Conservation (phyloP, 2,888 invertebrate genomes). For the Allygus modestus region DNA sequence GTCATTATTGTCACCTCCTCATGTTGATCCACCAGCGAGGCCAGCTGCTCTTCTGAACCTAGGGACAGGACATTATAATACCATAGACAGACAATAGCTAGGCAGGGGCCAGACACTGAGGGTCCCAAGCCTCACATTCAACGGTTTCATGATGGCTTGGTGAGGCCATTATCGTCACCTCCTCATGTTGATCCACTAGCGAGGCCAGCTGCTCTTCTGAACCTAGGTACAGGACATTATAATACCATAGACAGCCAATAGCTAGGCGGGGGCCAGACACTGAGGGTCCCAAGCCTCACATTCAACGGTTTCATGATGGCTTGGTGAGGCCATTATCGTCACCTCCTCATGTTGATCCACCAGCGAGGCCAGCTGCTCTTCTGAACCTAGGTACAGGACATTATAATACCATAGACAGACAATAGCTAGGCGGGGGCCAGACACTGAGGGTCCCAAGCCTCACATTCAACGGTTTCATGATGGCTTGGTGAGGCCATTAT, state of each 20-base stretch:
- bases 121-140: neutral
- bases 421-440: slow-evolving; percentile 77
- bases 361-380: neutral
- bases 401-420: slow-evolving; percentile 77
- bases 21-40: neutral
- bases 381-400: neutral
- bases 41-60: slow-evolving; percentile 28
- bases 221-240: too few species aligned
- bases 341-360: slow-evolving; percentile 31
- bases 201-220: slow-evolving; percentile 3
- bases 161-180: neutral
- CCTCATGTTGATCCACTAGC: slow-evolving; percentile 28
- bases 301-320: too few species aligned
- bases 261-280: slow-evolving; percentile 77
- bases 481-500: neutral
- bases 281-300: slow-evolving; percentile 36
- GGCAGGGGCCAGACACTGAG: slow-evolving; percentile 76
- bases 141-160: too few species aligned
- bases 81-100: slow-evolving; percentile 78
- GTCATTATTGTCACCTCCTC: neutral
- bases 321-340: neutral
- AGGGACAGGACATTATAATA: too few species aligned
- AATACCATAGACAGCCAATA: slow-evolving; percentile 77
- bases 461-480: too few species aligned
- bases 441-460: slow-evolving; percentile 72